A percentile compares a stretch with the other conserved stretches of the same genome.
Evolutionary conservation across 2,797 vertebrate species (phyloP).

Genomic region (Xenops minutus): DNA sequence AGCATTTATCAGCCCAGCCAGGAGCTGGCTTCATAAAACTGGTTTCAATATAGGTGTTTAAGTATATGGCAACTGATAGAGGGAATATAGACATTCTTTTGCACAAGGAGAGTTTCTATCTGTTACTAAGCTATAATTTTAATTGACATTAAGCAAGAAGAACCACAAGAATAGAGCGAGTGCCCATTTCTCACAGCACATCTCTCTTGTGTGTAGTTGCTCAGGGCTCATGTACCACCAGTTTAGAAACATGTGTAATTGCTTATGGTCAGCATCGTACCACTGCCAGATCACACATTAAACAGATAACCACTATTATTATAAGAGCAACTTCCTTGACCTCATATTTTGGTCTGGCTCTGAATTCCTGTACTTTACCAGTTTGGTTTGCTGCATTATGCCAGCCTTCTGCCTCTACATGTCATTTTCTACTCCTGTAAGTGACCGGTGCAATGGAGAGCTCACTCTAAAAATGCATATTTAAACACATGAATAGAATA

Average conservation of each 20-base stretch:
- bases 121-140: conserved; percentile 65
- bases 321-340: conserved; percentile 74
- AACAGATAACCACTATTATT: conserved; percentile 79
- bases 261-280: conserved; percentile 70
- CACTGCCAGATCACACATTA: conserved; percentile 82
- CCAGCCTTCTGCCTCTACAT: conserved; percentile 58
- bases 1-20: not conserved
- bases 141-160: conserved; percentile 71
- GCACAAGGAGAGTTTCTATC: not conserved
- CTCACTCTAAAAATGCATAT: conserved; percentile 62
- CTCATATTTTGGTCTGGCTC: conserved; percentile 77
- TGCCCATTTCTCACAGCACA: conserved; percentile 71
- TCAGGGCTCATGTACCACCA: conserved; percentile 60
- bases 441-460: conserved; percentile 43
- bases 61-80: not conserved
- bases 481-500: conserved; percentile 64
- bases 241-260: conserved; percentile 79
- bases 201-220: conserved; percentile 39
- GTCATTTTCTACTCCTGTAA: conserved; percentile 70
- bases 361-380: conserved; percentile 69
- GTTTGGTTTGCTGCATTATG: conserved; percentile 61
- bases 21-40: not conserved
- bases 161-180: conserved; percentile 51
- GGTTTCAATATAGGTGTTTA: not conserved
- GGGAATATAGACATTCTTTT: not conserved